Evolutionary conservation across 2,888 invertebrate species (phyloP).

Genomic region (Eurytoma adleriae): DNA sequence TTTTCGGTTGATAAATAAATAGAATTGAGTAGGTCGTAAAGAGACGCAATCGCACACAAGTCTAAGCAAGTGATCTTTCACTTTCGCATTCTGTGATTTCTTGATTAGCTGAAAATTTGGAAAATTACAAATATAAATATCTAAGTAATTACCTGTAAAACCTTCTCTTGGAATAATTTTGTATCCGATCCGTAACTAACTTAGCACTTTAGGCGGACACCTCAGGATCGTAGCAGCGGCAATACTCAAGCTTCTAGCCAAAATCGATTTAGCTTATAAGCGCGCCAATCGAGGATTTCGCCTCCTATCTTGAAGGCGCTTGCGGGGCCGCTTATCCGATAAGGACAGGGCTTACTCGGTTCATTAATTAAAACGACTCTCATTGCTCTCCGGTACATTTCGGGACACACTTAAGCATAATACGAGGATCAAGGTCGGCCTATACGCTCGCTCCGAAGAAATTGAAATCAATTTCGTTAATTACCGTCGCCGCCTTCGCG

Average conservation of each 20-base stretch:
- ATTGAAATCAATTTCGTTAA: slow-evolving; percentile 2
- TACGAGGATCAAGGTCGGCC: neutral
- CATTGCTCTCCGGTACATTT: neutral
- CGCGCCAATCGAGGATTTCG: neutral
- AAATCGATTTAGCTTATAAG: slow-evolving; percentile 26
- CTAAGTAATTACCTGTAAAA: too few species aligned
- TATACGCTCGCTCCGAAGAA: neutral
- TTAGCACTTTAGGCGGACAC: too few species aligned
- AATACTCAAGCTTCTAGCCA: neutral
- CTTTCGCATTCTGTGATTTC: too few species aligned
- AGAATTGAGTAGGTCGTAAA: too few species aligned
- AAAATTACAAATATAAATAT: too few species aligned
- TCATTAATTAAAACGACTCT: slow-evolving; percentile 23
- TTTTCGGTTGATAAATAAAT: too few species aligned
- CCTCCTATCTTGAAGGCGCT: neutral
- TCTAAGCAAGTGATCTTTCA: too few species aligned
- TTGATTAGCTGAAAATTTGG: too few species aligned
- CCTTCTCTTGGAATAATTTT: too few species aligned
- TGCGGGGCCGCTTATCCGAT: slow-evolving; percentile 1
- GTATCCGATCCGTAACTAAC: too few species aligned
- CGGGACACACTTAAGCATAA: neutral
- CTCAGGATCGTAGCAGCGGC: too few species aligned
- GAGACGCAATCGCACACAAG: too few species aligned
- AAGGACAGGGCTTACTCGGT: neutral
- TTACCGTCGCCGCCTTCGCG: neutral